Evolutionary conservation across 1,140 invertebrate genomes (phyloP).

Genomic region (Nasonia vitripennis): DNA sequence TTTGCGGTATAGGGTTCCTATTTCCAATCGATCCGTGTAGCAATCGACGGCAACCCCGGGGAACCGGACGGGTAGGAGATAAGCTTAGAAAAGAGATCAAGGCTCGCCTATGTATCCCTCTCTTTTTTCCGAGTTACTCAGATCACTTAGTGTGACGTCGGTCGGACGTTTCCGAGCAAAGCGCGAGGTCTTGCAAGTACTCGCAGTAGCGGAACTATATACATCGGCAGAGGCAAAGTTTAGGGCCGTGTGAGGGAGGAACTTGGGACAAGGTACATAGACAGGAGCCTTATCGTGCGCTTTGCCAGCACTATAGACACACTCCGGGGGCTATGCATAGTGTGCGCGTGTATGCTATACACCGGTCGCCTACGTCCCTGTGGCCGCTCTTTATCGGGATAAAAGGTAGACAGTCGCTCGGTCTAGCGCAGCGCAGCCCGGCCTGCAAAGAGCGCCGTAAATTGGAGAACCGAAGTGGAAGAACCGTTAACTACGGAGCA

Average conservation of each 20-base stretch:
- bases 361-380: neutral
- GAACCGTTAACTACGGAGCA: conserved; percentile 58
- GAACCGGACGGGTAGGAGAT: neutral
- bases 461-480: conserved; percentile 58
- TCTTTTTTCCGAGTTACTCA: conserved; percentile 27
- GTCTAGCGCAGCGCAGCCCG: neutral
- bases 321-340: neutral
- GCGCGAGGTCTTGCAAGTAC: conserved; percentile 9
- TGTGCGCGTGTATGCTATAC: neutral
- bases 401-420: conserved; percentile 10
- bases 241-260: neutral
- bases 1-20: neutral
- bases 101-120: neutral
- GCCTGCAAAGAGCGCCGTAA: conserved; percentile 52
- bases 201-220: neutral
- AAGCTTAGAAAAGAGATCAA: conserved; percentile 17
- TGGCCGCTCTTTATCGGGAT: conserved; percentile 36
- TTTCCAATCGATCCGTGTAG: neutral
- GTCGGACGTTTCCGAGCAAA: neutral
- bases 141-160: conserved; percentile 43
- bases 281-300: conserved; percentile 29
- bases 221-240: conserved; percentile 10
- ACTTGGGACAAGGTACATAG: conserved; percentile 15
- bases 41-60: neutral
- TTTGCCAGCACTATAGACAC: neutral